Evolutionary conservation across 2,797 vertebrate genomes (phyloP).

Genomic region (Semaprochilodus insignis): DNA sequence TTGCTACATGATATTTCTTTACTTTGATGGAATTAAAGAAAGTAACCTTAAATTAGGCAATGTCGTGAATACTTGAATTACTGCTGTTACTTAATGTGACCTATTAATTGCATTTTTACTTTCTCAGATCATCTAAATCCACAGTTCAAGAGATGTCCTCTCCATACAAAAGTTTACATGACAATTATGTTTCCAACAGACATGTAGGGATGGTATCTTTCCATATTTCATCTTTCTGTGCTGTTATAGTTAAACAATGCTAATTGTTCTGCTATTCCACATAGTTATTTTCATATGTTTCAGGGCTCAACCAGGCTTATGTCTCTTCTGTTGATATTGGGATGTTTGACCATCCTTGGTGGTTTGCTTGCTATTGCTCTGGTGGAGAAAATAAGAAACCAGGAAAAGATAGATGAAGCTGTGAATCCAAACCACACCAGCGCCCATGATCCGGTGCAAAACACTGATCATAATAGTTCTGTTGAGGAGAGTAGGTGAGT

Average conservation of each 20-base stretch:
- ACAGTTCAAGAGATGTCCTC: conserved; percentile 54
- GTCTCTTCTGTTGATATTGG: conserved; percentile 33
- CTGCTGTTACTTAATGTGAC: not conserved
- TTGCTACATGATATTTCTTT: not conserved
- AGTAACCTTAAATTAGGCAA: not conserved
- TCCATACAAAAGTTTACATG: conserved; percentile 66
- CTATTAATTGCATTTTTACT: not conserved
- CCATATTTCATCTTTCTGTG: not conserved
- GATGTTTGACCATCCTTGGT: conserved; percentile 45
- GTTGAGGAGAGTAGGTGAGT: conserved; percentile 42
- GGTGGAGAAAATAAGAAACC: conserved; percentile 43
- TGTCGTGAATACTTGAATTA: not conserved
- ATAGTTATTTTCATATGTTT: not conserved
- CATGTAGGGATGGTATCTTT: conserved; percentile 62
- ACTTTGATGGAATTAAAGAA: not conserved
- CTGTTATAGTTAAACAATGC: not conserved
- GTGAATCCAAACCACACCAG: not conserved
- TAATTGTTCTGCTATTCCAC: not conserved
- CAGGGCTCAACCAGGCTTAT: conserved; percentile 64
- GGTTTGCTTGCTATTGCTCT: conserved; percentile 50
- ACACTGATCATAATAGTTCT: not conserved
- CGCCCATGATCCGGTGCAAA: not conserved
- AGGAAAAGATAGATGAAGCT: conserved; percentile 28
- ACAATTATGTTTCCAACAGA: conserved; percentile 64
- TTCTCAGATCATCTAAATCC: conserved; percentile 26